Percentiles rank a stretch among this genome's conserved stretches.
Evolutionary conservation across 2,113 vertebrate genomes (phyloP).

Genomic region (Crypturellus undulatus): DNA sequence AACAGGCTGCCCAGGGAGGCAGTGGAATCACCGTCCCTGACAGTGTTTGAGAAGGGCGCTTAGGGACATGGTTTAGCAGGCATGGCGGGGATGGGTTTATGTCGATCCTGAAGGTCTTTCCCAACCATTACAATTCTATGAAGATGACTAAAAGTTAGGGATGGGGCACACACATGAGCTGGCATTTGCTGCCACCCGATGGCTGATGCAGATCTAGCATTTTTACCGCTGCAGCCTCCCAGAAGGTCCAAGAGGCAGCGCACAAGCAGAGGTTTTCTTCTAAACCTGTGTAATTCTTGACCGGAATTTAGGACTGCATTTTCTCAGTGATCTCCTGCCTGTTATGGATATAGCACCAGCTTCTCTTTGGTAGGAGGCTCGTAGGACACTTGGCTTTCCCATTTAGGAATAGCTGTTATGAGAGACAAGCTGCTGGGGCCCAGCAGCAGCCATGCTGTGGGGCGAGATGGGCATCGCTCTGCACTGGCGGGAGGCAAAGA

Average conservation of each 20-base stretch:
- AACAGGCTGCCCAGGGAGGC: no score
- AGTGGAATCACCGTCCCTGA: no score
- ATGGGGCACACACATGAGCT: background rate
- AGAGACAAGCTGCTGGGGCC: background rate
- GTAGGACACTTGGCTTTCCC: fast-evolving
- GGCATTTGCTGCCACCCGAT: conserved; percentile 24
- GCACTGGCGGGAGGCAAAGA: no score
- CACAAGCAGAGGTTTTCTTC: fast-evolving
- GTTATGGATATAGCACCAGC: fast-evolving
- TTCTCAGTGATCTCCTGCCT: background rate
- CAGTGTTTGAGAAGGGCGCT: no score
- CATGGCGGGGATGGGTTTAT: no score
- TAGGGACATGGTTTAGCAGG: no score
- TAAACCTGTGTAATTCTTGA: fast-evolving
- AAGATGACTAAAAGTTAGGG: fast-evolving
- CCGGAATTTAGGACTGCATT: fast-evolving
- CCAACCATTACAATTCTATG: no score
- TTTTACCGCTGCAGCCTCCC: background rate
- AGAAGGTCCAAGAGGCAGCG: background rate
- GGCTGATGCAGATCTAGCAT: background rate
- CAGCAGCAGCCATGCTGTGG: background rate
- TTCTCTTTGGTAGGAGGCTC: background rate
- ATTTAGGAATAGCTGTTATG: fast-evolving
- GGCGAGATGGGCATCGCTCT: background rate
- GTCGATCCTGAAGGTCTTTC: no score